Evolutionary conservation across 1,140 invertebrate species (phyloP).

Genomic region (Euglossa dilemma): DNA sequence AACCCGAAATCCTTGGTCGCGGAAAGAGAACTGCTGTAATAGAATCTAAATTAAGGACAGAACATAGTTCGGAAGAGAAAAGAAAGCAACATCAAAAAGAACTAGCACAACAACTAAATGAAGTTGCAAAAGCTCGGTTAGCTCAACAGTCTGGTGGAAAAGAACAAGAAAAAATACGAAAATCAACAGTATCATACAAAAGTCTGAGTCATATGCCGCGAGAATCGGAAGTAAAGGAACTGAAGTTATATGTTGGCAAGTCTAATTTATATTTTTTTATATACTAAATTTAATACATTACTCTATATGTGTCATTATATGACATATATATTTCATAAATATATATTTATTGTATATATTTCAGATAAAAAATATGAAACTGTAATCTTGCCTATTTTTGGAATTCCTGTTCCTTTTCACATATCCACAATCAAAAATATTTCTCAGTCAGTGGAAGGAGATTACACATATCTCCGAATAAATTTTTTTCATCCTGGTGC

Average conservation of each 20-base stretch:
- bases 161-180: slow-evolving; percentile 95
- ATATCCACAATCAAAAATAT: slow-evolving; percentile 99
- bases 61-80: slow-evolving; percentile 98
- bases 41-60: slow-evolving; percentile 96
- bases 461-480: slow-evolving; percentile 99
- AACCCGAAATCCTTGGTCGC: slow-evolving; percentile 87
- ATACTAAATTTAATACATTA: background rate
- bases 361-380: slow-evolving; percentile 98
- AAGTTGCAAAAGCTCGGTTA: slow-evolving; percentile 94
- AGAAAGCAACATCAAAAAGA: slow-evolving; percentile 98
- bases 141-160: slow-evolving; percentile 93
- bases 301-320: background rate
- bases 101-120: slow-evolving; percentile 94
- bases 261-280: slow-evolving; percentile 45
- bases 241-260: slow-evolving; percentile 97
- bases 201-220: slow-evolving; percentile 95
- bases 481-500: slow-evolving; percentile 99
- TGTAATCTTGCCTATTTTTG: slow-evolving; percentile 97
- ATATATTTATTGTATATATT: too few relatives aligned
- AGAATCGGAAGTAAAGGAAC: slow-evolving; percentile 95
- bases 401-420: slow-evolving; percentile 97
- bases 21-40: slow-evolving; percentile 96
- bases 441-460: slow-evolving; percentile 98
- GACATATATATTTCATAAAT: too few relatives aligned
- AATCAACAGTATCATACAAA: slow-evolving; percentile 98